Evolutionary conservation across 2,113 vertebrate species (phyloP).

Genomic region (Tetraodon nigroviridis): DNA sequence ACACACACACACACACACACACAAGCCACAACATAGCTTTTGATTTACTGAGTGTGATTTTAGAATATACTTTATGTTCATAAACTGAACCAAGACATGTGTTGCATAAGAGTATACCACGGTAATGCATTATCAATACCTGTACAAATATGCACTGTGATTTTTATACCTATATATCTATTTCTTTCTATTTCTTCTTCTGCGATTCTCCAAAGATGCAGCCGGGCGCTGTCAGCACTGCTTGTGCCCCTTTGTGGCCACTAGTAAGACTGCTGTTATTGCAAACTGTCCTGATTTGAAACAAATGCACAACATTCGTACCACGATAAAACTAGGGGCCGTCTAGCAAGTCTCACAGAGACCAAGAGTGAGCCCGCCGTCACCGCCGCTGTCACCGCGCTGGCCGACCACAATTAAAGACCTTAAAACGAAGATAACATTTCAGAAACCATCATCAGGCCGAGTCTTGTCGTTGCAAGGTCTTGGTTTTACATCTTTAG

Average conservation of each 20-base stretch:
- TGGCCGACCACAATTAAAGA: constrained; percentile 96
- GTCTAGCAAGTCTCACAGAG: constrained; percentile 99
- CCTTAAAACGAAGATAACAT: constrained; percentile 86
- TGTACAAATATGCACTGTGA: constrained; percentile 71
- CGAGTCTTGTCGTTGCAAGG: constrained; percentile 73
- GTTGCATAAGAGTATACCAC: constrained; percentile 90
- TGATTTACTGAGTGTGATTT: constrained; percentile 80
- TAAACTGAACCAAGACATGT: constrained; percentile 97
- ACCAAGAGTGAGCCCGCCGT: constrained; percentile 98
- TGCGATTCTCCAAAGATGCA: constrained; percentile 93
- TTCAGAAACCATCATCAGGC: constrained; percentile 88
- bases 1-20: background rate
- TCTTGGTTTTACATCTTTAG: constrained; percentile 56
- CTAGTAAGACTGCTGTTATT: constrained; percentile 89
- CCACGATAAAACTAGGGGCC: constrained; percentile 98
- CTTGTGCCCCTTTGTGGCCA: constrained; percentile 88
- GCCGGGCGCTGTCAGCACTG: constrained; percentile 93
- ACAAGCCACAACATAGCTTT: constrained; percentile 75
- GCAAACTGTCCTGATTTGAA: constrained; percentile 98
- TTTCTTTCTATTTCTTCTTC: constrained; percentile 78
- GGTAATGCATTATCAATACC: constrained; percentile 64
- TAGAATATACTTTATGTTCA: constrained; percentile 75
- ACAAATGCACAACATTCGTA: constrained; percentile 99
- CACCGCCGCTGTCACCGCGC: constrained; percentile 86
- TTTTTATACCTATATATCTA: constrained; percentile 51